These are phyloP conservation scores for Myotis davidii DNA, from an alignment of 2,113 vertebrate genomes.

Conservation along the genomic window DNA sequence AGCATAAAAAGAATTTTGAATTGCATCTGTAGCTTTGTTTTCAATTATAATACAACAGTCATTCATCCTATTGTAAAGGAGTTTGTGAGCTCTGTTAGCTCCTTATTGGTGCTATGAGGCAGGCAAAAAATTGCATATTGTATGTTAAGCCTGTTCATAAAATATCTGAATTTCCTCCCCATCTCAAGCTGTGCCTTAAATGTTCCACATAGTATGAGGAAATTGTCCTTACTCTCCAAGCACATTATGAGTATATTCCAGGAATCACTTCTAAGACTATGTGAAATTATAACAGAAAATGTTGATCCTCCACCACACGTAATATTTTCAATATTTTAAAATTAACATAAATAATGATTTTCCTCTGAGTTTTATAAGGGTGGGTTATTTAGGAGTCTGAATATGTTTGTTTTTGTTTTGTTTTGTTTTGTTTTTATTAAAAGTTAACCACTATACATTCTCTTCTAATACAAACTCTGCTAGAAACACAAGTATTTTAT, in stretches of 20 bases:
- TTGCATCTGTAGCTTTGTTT: conserved; percentile 64
- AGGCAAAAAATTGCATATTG: conserved; percentile 37
- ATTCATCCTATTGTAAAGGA: conserved; percentile 39
- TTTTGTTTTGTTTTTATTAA: neutral
- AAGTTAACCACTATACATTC: neutral
- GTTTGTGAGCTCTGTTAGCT: conserved; percentile 43
- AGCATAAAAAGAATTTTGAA: conserved; percentile 57
- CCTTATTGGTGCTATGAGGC: conserved; percentile 56
- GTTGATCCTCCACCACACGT: neutral
- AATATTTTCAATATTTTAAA: neutral
- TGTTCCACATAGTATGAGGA: neutral
- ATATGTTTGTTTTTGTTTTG: neutral
- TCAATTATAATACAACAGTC: conserved; percentile 63
- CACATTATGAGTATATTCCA: neutral
- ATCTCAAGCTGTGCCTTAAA: neutral
- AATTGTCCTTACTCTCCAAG: conserved; percentile 24
- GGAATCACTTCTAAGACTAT: neutral
- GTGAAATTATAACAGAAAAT: conserved; percentile 31
- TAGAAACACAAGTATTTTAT: neutral
- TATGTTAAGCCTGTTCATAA: conserved; percentile 35
- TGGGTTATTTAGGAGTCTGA: neutral
- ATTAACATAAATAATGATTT: neutral
- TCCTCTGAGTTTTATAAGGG: neutral
- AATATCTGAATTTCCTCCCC: neutral
- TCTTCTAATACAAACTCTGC: neutral